Base-by-base conservation (phyloP, 2,113 vertebrate genomes). In the Lathamus discolor region DNA sequence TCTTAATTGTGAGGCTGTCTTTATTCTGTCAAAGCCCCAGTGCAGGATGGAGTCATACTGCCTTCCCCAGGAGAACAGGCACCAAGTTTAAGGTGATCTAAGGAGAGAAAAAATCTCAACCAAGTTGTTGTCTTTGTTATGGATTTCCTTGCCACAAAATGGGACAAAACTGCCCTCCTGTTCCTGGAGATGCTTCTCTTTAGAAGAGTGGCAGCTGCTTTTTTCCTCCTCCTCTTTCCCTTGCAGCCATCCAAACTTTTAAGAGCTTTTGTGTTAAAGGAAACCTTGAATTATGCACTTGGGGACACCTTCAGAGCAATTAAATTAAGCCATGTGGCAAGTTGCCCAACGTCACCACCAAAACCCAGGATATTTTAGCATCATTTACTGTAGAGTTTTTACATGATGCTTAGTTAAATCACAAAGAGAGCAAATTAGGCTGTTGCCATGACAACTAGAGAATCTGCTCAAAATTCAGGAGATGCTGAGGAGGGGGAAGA, bases 381-480 rank as follows among this genome's bases (percentile, higher is more conserved):
- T 89, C 31, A 93, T 94, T 96, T 97, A 89, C 87, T 92, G 57
- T 93, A 87, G 66, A 89, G 81, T 73, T 87, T 92, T 93, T 93
- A 92, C 49, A 87, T 55, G 70, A 73, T 89, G 69, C 86, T 96
- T 97, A 90, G 96, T 97, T 95, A 97, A 55, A 37, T 61, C 73
- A 95, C 92, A 93, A 86, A 92, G 73, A 93, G 74, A 93, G 44
- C 57, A 95, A 96, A 94, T 95, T 96, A 92, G 91, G 93, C 59
- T 91, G 94, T 97, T 97, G 67, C 93, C 89, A 97, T 97, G 97
- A 93, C 93, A 96, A 98, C 97, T 41, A 66, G 54, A 73, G 90
- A 88, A 92, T 83, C 95, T 88, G 46, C 79, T 97, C 87, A 94
- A 89, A 92, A 96, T 95, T 96, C 86, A 68, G 48, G 90, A 90